phyloP scores from a whole-genome alignment of 1,140 invertebrate genomes.

The Epicauta chinensis region DNA sequence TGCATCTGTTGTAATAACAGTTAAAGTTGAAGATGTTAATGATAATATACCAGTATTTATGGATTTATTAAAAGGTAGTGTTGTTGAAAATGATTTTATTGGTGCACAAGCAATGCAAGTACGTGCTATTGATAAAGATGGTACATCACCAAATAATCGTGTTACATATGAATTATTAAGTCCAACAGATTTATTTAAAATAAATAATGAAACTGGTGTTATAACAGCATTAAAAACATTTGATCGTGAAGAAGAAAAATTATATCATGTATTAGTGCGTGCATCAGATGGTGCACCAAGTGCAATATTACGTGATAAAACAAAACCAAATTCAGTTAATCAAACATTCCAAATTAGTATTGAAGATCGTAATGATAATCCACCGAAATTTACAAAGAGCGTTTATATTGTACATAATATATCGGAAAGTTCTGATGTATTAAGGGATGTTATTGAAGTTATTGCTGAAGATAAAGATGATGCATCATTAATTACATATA shows the following conservation, averaged over 20 bases:
- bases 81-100: slow-evolving; percentile 69
- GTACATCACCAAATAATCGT: slow-evolving; percentile 73
- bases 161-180: slow-evolving; percentile 69
- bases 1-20: slow-evolving; percentile 67
- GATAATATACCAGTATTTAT: slow-evolving; percentile 81
- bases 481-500: slow-evolving; percentile 73
- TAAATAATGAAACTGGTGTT: slow-evolving; percentile 75
- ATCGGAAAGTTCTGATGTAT: slow-evolving; percentile 74
- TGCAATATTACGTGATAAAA: slow-evolving; percentile 65
- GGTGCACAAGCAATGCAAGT: slow-evolving; percentile 82
- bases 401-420: slow-evolving; percentile 72
- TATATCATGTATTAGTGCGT: slow-evolving; percentile 78
- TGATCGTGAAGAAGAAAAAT: slow-evolving; percentile 71
- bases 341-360: slow-evolving; percentile 81
- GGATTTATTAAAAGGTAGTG: slow-evolving; percentile 68
- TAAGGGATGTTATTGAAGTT: slow-evolving; percentile 73
- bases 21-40: slow-evolving; percentile 77
- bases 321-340: slow-evolving; percentile 58
- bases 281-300: slow-evolving; percentile 81
- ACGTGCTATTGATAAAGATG: slow-evolving; percentile 78
- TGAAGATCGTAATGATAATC: slow-evolving; percentile 87
- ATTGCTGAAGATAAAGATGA: slow-evolving; percentile 74
- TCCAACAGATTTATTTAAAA: slow-evolving; percentile 64
- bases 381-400: slow-evolving; percentile 66
- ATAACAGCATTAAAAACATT: slow-evolving; percentile 72